These are phyloP conservation scores for Galerucella calmariensis DNA, from an alignment of 2,888 invertebrate genomes.

Conservation along the genomic window DNA sequence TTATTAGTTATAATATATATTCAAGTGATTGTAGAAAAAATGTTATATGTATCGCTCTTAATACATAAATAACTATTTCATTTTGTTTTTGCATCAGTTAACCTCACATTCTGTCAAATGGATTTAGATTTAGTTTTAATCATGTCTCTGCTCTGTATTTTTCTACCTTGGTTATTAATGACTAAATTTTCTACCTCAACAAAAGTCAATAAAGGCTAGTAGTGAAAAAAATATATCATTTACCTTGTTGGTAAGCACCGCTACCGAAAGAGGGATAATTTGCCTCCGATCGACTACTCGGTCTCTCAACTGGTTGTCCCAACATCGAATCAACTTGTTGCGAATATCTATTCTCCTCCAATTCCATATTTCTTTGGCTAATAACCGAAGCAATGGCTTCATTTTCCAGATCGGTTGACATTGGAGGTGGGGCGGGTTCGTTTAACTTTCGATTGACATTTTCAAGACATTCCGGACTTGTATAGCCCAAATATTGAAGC, in stretches of 20 bases:
- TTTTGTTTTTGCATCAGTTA: no score
- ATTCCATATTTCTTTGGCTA: constrained; percentile 85
- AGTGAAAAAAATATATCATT: not conserved
- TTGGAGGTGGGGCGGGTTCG: constrained; percentile 79
- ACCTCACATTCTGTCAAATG: no score
- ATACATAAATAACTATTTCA: no score
- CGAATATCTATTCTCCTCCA: constrained; percentile 69
- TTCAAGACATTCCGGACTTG: constrained; percentile 88
- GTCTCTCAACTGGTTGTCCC: constrained; percentile 58
- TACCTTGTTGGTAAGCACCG: constrained; percentile 46
- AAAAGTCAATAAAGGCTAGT: no score
- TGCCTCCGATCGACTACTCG: constrained; percentile 52
- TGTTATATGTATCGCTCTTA: no score
- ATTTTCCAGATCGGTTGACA: constrained; percentile 82
- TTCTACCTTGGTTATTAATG: no score
- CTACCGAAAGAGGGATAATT: constrained; percentile 42
- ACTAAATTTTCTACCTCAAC: no score
- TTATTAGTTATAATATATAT: no score
- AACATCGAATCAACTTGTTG: constrained; percentile 59
- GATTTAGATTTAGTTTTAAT: no score
- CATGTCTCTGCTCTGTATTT: no score
- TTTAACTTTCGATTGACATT: constrained; percentile 78
- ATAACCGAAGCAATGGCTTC: constrained; percentile 87
- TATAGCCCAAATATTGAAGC: constrained; percentile 89
- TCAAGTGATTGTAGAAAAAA: no score